Evolutionary conservation across 2,888 invertebrate species (phyloP).

Genomic region (Brenthis daphne): DNA sequence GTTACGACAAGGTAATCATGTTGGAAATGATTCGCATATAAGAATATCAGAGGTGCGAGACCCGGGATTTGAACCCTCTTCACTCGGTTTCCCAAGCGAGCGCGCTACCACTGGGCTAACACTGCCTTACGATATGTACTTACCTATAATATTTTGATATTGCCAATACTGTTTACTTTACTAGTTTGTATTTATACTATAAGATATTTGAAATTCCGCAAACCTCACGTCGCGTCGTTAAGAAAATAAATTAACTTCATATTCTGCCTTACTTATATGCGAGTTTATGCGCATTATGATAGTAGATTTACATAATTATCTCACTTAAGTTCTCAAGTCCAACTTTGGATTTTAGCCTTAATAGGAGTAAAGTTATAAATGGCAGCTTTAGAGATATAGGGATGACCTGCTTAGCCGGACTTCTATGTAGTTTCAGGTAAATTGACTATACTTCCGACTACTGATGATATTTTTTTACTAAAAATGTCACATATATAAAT

Average conservation of each 20-base stretch:
- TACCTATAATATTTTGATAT: too few relatives aligned
- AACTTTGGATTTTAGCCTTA: constrained; percentile 42
- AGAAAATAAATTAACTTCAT: constrained; percentile 42
- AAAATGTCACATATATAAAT: neutral
- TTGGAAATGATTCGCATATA: too few relatives aligned
- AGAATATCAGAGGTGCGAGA: too few relatives aligned
- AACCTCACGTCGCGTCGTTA: constrained; percentile 35
- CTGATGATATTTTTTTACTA: too few relatives aligned
- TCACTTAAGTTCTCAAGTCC: constrained; percentile 41
- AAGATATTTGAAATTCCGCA: constrained; percentile 17
- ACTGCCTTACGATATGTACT: too few relatives aligned
- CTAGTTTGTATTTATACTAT: neutral
- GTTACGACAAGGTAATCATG: too few relatives aligned
- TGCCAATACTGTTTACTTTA: too few relatives aligned
- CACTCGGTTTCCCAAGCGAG: too few relatives aligned
- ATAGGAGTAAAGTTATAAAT: constrained; percentile 35
- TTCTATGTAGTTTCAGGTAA: neutral
- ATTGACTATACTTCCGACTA: neutral
- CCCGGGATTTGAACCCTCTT: too few relatives aligned
- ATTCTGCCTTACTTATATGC: constrained; percentile 43
- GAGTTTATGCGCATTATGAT: constrained; percentile 47
- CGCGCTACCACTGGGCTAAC: too few relatives aligned
- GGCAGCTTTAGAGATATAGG: constrained; percentile 27
- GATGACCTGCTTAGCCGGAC: constrained; percentile 31
- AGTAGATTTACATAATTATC: constrained; percentile 47